Percentiles rank a stretch among this genome's conserved stretches.
These are phyloP conservation scores for Ostrea denselamellosa DNA, from an alignment of 1,140 invertebrate genomes.

Conservation along the genomic window DNA sequence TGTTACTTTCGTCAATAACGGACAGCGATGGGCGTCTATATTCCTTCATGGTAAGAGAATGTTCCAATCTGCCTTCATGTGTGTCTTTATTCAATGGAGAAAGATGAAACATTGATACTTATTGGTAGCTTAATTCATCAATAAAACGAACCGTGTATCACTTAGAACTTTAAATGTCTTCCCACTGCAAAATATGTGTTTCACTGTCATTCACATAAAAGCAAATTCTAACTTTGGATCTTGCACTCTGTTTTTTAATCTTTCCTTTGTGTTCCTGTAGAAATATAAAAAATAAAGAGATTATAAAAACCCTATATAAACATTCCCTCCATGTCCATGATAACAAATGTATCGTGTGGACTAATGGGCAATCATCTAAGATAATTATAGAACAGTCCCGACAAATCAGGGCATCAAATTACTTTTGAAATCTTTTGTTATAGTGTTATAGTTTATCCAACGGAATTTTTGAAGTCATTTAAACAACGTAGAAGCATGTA, in stretches of 20 bases:
- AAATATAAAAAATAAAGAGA: background rate
- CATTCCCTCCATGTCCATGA: background rate
- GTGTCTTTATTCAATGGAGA: background rate
- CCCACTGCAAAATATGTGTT: too few species aligned
- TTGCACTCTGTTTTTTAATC: background rate
- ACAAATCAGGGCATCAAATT: slow-evolving; percentile 26
- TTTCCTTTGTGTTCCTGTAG: background rate
- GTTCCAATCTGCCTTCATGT: background rate
- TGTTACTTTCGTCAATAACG: slow-evolving; percentile 57
- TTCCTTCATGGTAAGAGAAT: slow-evolving; percentile 55
- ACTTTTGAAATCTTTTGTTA: slow-evolving; percentile 30
- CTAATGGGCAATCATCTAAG: background rate
- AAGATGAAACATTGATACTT: slow-evolving; percentile 5
- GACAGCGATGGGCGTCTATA: slow-evolving; percentile 57
- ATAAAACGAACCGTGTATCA: background rate
- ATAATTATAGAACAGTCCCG: background rate
- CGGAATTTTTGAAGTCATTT: slow-evolving; percentile 15
- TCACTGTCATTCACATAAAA: too few species aligned
- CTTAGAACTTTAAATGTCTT: too few species aligned
- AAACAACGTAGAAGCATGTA: background rate
- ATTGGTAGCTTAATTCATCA: background rate
- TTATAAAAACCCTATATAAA: background rate
- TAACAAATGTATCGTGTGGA: background rate
- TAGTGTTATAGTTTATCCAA: background rate
- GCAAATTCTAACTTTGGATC: background rate